phyloP scores from a whole-genome alignment of 2,797 vertebrate species.

The Menidia menidia region DNA sequence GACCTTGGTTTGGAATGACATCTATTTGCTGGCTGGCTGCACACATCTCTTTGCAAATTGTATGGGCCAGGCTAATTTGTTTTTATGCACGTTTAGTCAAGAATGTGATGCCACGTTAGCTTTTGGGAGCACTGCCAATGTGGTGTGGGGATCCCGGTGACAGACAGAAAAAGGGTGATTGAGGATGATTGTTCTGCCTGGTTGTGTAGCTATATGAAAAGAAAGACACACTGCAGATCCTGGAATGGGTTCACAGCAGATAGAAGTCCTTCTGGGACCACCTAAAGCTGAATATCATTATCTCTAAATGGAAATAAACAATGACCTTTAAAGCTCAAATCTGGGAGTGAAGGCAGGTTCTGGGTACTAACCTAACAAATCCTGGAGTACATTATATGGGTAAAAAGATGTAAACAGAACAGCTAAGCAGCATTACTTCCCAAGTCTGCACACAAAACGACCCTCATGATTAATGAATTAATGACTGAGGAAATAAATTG shows the following conservation, averaged over 20 bases:
- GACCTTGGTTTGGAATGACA: slow-evolving; percentile 87
- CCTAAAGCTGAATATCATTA: slow-evolving; percentile 75
- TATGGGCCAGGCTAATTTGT: slow-evolving; percentile 86
- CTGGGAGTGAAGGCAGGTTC: slow-evolving; percentile 37
- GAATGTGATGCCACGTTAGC: slow-evolving; percentile 82
- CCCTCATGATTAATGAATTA: not conserved
- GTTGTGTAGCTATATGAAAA: slow-evolving; percentile 79
- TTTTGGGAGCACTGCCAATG: slow-evolving; percentile 74
- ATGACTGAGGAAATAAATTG: too few species aligned
- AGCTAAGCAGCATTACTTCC: slow-evolving; percentile 13
- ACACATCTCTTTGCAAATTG: slow-evolving; percentile 87
- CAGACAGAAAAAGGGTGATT: slow-evolving; percentile 80
- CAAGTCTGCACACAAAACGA: slow-evolving; percentile 54
- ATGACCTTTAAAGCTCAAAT: slow-evolving; percentile 69
- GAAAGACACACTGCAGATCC: slow-evolving; percentile 59
- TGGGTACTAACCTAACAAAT: slow-evolving; percentile 39
- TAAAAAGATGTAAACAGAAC: slow-evolving; percentile 17
- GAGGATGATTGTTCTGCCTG: slow-evolving; percentile 78
- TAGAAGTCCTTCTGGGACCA: slow-evolving; percentile 72
- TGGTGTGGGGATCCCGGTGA: slow-evolving; percentile 69
- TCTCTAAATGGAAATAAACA: slow-evolving; percentile 66
- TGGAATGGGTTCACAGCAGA: slow-evolving; percentile 65
- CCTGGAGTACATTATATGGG: slow-evolving; percentile 14
- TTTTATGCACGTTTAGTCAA: slow-evolving; percentile 88
- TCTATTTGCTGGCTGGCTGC: slow-evolving; percentile 87